phyloP scores from a whole-genome alignment of 2,113 vertebrate species.

The Mionectes macconnelli region DNA sequence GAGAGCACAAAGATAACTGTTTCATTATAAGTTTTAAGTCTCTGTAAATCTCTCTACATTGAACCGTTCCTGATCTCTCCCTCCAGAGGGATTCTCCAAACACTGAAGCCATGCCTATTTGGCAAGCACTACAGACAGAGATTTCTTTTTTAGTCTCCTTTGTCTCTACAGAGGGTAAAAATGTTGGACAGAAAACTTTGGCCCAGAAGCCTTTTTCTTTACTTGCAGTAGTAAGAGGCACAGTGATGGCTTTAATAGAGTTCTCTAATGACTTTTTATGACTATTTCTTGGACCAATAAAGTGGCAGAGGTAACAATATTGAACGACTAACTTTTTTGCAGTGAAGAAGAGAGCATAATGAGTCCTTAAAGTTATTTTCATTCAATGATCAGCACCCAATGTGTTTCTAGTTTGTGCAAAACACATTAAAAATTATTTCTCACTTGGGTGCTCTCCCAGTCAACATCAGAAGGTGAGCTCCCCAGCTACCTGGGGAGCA shows the following conservation, averaged over 20 bases:
- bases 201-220: slow-evolving; percentile 18
- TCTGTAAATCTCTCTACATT: slow-evolving; percentile 45
- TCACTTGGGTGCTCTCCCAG: background rate
- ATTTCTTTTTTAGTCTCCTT: slow-evolving; percentile 45
- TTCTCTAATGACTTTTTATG: slow-evolving; percentile 49
- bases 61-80: slow-evolving; percentile 5
- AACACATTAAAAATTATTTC: background rate
- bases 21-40: slow-evolving; percentile 56
- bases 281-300: slow-evolving; percentile 35
- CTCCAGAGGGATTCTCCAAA: slow-evolving; percentile 30
- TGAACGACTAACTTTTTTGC: background rate
- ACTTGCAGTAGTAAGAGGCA: background rate
- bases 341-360: background rate
- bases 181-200: slow-evolving; percentile 1
- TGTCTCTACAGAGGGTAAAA: slow-evolving; percentile 29
- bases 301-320: background rate
- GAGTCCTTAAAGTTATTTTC: background rate
- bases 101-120: slow-evolving; percentile 47
- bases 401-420: background rate
- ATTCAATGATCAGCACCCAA: background rate
- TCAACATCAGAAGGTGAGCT: background rate
- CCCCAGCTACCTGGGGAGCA: background rate
- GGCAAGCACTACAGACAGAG: slow-evolving; percentile 50
- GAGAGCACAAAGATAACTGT: slow-evolving; percentile 55
- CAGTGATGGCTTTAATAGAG: slow-evolving; percentile 36